phyloP scores from a whole-genome alignment of 2,797 vertebrate genomes.

The Dryobates pubescens region DNA sequence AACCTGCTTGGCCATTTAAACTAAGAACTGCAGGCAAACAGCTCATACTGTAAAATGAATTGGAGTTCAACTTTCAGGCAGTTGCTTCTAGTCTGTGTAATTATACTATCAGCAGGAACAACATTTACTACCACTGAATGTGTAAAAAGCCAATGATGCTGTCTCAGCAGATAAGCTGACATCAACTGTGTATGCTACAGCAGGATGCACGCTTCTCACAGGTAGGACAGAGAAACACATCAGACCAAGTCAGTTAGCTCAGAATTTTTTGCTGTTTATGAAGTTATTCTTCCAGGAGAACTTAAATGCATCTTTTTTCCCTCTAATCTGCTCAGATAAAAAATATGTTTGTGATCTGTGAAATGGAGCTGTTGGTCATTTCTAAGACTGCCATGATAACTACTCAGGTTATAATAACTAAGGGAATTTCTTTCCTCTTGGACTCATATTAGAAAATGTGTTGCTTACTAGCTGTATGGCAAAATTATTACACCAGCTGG shows the following conservation, averaged over 20 bases:
- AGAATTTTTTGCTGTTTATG: neutral
- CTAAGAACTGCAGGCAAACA: constrained; percentile 10
- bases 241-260: neutral
- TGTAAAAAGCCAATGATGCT: neutral
- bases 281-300: neutral
- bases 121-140: neutral
- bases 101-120: neutral
- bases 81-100: neutral
- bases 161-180: accelerated
- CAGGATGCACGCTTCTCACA: neutral
- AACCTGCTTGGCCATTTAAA: constrained; percentile 34
- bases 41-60: neutral
- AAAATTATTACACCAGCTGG: constrained; percentile 22
- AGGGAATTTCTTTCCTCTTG: constrained; percentile 6
- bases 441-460: neutral
- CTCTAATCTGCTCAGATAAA: neutral
- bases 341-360: neutral
- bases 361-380: constrained; percentile 1
- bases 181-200: neutral
- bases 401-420: constrained; percentile 5
- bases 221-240: neutral
- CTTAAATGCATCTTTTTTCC: neutral
- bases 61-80: neutral
- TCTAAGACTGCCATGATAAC: neutral
- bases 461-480: constrained; percentile 16